Evolutionary conservation across 2,113 vertebrate species (phyloP), one percentile per base, ranked within the genome.

Genomic region (Hydrolagus affinis): DNA sequence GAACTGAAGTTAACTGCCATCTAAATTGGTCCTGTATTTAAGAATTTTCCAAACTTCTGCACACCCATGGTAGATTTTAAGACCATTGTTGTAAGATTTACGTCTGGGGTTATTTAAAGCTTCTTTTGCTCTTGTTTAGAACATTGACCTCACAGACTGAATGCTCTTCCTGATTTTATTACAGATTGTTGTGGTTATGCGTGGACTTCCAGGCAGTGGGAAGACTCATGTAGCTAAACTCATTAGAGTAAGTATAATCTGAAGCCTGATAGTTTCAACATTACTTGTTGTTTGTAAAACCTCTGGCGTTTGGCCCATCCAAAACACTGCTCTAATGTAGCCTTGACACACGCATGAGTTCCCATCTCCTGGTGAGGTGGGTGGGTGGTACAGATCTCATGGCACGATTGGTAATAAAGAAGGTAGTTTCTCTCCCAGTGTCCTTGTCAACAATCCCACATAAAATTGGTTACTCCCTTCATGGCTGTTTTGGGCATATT

Each of bases 141-240:
- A 70, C 78, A 56, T 85, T 85, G 30, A 15, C 86, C 87, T 44
- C 69, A 87, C 23, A 44, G 44, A 44, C 44, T 44, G 44, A 44
- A 44, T 78, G 19, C 23, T 75, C 44, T 14, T 1, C 0, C 9
- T 3, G 11, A 87, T 4, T 93, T 72, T 90, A 17, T 91, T 91
- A 92, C 91, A 99, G 98, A 99, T 99, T 90, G 98, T 99, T 85
- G 95, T 99, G 86, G 98, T 99, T 86, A 98, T 99, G 98, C 94
- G 98, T 92, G 98, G 98, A 6, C 92, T 99, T 86, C 97, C 98
- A 85, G 98, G 98, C 90, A 99, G 97, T 83, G 98, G 97, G 83
- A 99, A 99, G 91, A 98, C 96, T 32, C 98, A 99, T n/a, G 96
- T 99, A 76, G 97, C 98, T 87, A 99, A 98, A 88, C 96, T 99